These are phyloP conservation scores for Schrankia costaestrigalis DNA, from an alignment of 2,888 invertebrate species.

Conservation along the genomic window DNA sequence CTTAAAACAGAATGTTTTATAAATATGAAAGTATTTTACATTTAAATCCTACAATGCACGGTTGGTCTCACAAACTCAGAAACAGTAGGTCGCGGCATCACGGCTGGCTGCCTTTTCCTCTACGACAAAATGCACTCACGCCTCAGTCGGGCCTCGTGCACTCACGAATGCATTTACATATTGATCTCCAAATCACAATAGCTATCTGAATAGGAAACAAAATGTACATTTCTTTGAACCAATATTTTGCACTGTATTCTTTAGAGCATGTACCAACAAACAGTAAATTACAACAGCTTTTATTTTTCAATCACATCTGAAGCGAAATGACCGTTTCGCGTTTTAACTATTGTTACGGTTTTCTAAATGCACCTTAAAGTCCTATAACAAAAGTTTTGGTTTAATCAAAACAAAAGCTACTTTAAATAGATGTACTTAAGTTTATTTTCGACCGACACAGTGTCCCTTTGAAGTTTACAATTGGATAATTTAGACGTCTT, in stretches of 20 bases:
- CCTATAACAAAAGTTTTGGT: constrained; percentile 6
- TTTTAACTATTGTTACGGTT: constrained; percentile 26
- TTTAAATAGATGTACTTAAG: constrained; percentile 9
- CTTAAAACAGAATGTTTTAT: constrained; percentile 18
- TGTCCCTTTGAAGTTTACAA: constrained; percentile 17
- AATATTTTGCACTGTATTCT: constrained; percentile 15
- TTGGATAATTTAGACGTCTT: constrained; percentile 28
- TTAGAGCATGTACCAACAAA: constrained; percentile 2
- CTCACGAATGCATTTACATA: constrained; percentile 73
- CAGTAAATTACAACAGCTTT: constrained; percentile 16
- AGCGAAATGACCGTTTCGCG: constrained; percentile 29
- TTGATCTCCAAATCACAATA: constrained; percentile 69
- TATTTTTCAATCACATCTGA: constrained; percentile 22
- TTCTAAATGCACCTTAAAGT: constrained; percentile 23
- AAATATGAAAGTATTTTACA: constrained; percentile 27
- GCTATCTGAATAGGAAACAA: constrained; percentile 56
- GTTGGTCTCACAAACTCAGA: constrained; percentile 46
- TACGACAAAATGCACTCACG: constrained; percentile 75
- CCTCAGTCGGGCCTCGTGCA: constrained; percentile 48
- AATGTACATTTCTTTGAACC: constrained; percentile 42
- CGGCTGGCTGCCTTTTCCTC: constrained; percentile 48
- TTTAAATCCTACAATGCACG: constrained; percentile 41
- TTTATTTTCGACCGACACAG: constrained; percentile 16
- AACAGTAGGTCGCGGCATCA: constrained; percentile 49
- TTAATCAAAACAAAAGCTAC: constrained; percentile 13